phyloP scores from a whole-genome alignment of 2,113 vertebrate genomes.

The Pomatostomus ruficeps region DNA sequence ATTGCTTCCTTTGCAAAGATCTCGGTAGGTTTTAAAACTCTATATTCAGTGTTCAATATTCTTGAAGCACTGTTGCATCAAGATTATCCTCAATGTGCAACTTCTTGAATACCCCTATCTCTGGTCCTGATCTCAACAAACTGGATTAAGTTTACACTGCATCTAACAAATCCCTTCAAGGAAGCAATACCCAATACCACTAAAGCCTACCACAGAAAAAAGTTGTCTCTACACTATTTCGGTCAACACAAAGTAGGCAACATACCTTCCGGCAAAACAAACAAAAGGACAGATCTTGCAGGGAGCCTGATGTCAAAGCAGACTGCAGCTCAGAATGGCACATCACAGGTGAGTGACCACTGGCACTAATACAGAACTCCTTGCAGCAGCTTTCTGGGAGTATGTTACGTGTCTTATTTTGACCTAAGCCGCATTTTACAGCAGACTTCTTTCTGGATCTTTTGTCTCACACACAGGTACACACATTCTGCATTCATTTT shows the following conservation, averaged over 20 bases:
- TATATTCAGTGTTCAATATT: not conserved
- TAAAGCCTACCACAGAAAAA: not conserved
- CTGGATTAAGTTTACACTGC: not conserved
- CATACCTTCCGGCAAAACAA: not conserved
- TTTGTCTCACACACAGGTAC: fast-evolving
- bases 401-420: not conserved
- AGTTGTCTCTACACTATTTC: not conserved
- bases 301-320: not conserved
- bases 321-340: not conserved
- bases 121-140: not conserved
- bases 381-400: not conserved
- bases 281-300: not conserved
- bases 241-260: not conserved
- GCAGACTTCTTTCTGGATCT: not conserved
- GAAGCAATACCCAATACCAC: not conserved
- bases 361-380: not conserved
- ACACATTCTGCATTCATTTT: not conserved
- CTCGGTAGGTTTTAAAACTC: not conserved
- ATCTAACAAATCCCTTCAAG: not conserved
- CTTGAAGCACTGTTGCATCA: not conserved
- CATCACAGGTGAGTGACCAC: not conserved
- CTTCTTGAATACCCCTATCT: not conserved
- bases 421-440: not conserved
- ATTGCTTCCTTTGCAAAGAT: not conserved
- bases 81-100: not conserved